phyloP scores from a whole-genome alignment of 2,888 invertebrate genomes.

The Gerosis bhagava region DNA sequence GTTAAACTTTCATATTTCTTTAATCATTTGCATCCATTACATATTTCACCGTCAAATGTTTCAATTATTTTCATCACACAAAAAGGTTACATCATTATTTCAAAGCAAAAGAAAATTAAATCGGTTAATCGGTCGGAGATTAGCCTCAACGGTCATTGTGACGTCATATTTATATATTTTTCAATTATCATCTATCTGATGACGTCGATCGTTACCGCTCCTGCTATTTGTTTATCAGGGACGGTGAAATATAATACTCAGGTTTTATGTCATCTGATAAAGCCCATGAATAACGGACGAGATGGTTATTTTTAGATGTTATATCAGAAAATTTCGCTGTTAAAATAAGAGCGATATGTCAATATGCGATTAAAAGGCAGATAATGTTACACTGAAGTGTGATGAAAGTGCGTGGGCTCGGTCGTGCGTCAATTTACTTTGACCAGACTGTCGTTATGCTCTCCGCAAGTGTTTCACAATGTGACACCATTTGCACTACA shows the following conservation, averaged over 20 bases:
- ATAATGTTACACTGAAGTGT: constrained; percentile 50
- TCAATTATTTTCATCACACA: too few relatives aligned
- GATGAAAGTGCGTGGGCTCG: constrained; percentile 60
- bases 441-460: constrained; percentile 59
- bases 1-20: too few relatives aligned
- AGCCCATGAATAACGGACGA: neutral
- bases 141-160: too few relatives aligned
- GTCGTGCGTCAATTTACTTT: constrained; percentile 73
- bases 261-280: constrained; percentile 14
- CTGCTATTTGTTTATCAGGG: too few relatives aligned
- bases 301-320: constrained; percentile 14
- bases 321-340: constrained; percentile 29
- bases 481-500: constrained; percentile 40
- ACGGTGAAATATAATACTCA: too few relatives aligned
- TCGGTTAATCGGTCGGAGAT: too few relatives aligned
- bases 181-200: constrained; percentile 2
- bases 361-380: constrained; percentile 48
- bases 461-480: constrained; percentile 41
- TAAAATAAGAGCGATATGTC: constrained; percentile 38
- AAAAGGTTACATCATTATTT: too few relatives aligned
- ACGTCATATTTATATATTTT: too few relatives aligned
- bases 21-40: too few relatives aligned
- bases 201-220: neutral
- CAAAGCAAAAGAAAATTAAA: too few relatives aligned
- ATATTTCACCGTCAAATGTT: too few relatives aligned